A percentile compares a stretch with the other conserved stretches of the same genome.
phyloP scores from a whole-genome alignment of 2,888 invertebrate genomes.

The Podabrus alpinus region DNA sequence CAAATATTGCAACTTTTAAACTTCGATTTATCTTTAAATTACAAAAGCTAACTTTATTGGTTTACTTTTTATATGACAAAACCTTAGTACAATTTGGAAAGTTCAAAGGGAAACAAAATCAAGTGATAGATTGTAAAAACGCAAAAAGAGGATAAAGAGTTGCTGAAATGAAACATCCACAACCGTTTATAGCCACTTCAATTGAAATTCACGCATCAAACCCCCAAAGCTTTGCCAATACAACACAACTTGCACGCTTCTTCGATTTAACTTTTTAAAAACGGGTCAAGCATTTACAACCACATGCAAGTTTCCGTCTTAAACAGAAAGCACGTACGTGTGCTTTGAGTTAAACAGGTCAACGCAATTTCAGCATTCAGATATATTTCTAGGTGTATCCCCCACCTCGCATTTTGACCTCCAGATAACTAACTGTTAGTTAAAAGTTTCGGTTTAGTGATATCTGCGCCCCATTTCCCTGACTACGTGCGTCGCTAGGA shows the following conservation, averaged over 20 bases:
- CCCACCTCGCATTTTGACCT: no score
- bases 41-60: background rate
- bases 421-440: no score
- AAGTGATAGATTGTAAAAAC: conserved; percentile 23
- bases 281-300: background rate
- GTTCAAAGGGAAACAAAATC: conserved; percentile 13
- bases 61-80: background rate
- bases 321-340: background rate
- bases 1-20: background rate
- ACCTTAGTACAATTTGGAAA: conserved; percentile 1
- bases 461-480: no score
- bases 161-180: conserved; percentile 8
- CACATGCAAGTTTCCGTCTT: background rate
- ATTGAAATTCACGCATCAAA: background rate
- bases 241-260: background rate
- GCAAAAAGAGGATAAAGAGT: conserved; percentile 17
- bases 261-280: background rate
- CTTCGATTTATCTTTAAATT: background rate
- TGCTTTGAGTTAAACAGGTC: no score
- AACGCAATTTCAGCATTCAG: no score
- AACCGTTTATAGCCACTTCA: background rate
- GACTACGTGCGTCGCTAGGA: no score
- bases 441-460: no score
- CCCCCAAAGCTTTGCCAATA: background rate
- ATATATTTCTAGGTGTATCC: no score